Evolutionary conservation across 2,113 vertebrate species (phyloP).

Genomic region (Seriola rivoliana): DNA sequence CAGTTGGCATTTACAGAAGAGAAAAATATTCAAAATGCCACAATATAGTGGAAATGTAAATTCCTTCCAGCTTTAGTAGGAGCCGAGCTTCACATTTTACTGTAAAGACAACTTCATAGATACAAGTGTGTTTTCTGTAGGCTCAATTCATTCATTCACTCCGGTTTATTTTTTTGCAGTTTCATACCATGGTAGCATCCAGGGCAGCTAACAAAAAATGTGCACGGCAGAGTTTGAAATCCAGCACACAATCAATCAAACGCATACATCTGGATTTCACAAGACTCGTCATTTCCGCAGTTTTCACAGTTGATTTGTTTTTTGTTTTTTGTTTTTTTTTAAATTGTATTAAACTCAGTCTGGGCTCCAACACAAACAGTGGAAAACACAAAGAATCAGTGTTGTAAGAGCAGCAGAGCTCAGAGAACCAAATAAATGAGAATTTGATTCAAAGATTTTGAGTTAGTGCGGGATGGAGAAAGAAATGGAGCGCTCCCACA

Average conservation of each 20-base stretch:
- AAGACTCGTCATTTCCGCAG: not conserved
- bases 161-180: constrained; percentile 65
- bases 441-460: constrained; percentile 42
- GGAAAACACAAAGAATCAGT: not conserved
- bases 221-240: constrained; percentile 35
- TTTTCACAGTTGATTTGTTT: constrained; percentile 50
- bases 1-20: not conserved
- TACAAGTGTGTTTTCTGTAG: not conserved
- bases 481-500: constrained; percentile 18
- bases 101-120: not conserved
- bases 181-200: constrained; percentile 35
- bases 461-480: not conserved
- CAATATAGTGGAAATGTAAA: not conserved
- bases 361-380: not conserved
- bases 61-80: not conserved
- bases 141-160: constrained; percentile 22
- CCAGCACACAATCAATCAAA: constrained; percentile 35
- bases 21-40: not conserved
- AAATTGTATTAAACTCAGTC: constrained; percentile 18
- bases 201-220: constrained; percentile 39
- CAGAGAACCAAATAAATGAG: constrained; percentile 34
- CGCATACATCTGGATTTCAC: constrained; percentile 41
- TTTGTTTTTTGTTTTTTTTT: constrained; percentile 34
- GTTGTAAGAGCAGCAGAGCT: constrained; percentile 11
- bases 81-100: not conserved